Base-by-base conservation (phyloP, 2,797 vertebrate species). In the Diplodus sargus region DNA sequence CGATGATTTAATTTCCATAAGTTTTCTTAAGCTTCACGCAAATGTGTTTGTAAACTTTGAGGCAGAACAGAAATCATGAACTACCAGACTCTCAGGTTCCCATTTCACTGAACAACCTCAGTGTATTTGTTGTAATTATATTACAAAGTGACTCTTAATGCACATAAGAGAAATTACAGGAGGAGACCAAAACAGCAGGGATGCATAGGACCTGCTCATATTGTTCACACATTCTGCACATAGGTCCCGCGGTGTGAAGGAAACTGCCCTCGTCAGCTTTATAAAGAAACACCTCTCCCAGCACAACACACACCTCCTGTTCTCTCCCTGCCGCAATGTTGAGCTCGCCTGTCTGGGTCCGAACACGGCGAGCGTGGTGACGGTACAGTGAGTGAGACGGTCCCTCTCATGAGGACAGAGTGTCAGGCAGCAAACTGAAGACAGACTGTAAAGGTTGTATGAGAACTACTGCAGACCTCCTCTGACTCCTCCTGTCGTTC, bases 391-490 rank as follows among this genome's bases (percentile, higher is more conserved):
- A 76, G 67, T 61, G 74, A 79, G 79, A 81, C 3, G 62, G 56
- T n/a, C 49, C 74, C 67, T 85, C 77, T 91, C 74, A 70, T 4
- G 77, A 84, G 85, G 85, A 84, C 82, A 28, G 52, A 69, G 82
- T 83, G 76, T 82, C 84, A 85, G 78, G 78, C 69, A 81, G 52
- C 58, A 70, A 79, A 78, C 15, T 78, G 71, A 82, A 74, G 79
- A 87, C 54, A 76, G 85, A 85, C 84, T 76, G 80, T 79, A 91
- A 89, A 90, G 86, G 86, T 80, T 90, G 78, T 73, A 67, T 15
- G 70, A 79, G 72, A 81, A 66, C 64, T 47, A 34, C 62, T 69
- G 78, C 65, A 68, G 66, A 78, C 77, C 77, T 71, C 77, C 77
- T 71, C 56, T 48, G 74, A 84, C 86, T 91, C 83, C 76, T 82